These are phyloP conservation scores for Hermaeophaga mercurialis DNA, from an alignment of 2,888 invertebrate genomes.

Conservation along the genomic window DNA sequence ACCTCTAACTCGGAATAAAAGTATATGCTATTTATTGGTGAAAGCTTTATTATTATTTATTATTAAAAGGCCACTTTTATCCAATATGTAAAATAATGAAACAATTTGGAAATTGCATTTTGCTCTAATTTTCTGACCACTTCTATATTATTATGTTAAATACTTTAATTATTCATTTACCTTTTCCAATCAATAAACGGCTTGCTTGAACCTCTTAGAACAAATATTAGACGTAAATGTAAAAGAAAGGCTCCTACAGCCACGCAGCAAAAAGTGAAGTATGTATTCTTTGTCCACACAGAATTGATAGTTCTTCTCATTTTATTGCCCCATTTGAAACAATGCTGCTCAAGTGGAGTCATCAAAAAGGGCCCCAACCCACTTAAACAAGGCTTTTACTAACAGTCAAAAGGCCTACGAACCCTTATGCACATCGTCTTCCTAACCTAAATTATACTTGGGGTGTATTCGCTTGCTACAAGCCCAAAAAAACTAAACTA, in stretches of 20 bases:
- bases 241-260: not conserved
- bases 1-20: too few relatives aligned
- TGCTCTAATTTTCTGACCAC: too few relatives aligned
- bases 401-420: constrained; percentile 31
- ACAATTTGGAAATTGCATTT: too few relatives aligned
- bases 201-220: too few relatives aligned
- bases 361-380: constrained; percentile 36
- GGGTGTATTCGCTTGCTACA: constrained; percentile 7
- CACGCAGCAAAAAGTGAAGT: constrained; percentile 10
- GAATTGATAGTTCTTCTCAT: constrained; percentile 42
- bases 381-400: constrained; percentile 29
- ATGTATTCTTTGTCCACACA: constrained; percentile 19
- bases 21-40: too few relatives aligned
- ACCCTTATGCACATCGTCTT: constrained; percentile 25
- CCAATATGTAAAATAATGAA: too few relatives aligned
- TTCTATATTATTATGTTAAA: too few relatives aligned
- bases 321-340: constrained; percentile 47
- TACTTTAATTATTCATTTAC: too few relatives aligned
- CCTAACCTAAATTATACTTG: constrained; percentile 27
- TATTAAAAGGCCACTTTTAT: too few relatives aligned
- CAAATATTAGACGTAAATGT: not conserved
- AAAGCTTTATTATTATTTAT: too few relatives aligned
- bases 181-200: too few relatives aligned
- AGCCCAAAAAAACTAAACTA: too few relatives aligned
- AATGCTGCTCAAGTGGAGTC: constrained; percentile 41